Conservation (phyloP, 2,888 invertebrate genomes). For the Dynastes maya region DNA sequence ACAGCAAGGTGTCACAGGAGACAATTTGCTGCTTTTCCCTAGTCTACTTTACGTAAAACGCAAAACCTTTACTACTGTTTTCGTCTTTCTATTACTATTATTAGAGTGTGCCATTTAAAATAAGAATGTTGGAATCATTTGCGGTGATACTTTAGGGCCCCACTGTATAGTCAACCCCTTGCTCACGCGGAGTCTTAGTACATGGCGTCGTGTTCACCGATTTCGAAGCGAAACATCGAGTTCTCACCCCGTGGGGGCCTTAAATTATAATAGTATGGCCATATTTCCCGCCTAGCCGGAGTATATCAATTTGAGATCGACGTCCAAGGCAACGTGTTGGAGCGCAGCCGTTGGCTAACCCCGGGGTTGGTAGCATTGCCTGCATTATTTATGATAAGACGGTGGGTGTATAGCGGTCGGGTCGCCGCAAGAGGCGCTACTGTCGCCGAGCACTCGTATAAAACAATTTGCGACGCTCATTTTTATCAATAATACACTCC, state of each 20-base stretch:
- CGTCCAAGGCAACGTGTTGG: conserved; percentile 53
- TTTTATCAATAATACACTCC: conserved; percentile 69
- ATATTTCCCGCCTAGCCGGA: conserved; percentile 58
- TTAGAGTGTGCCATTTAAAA: too few species aligned
- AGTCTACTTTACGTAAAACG: too few species aligned
- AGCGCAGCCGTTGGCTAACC: conserved; percentile 23
- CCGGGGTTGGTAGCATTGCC: conserved; percentile 46
- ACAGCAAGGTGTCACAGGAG: too few species aligned
- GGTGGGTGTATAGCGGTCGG: conserved; percentile 53
- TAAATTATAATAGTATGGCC: conserved; percentile 55
- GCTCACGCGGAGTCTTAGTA: background rate
- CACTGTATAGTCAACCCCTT: background rate
- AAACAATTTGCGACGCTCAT: conserved; percentile 69
- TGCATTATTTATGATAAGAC: conserved; percentile 67
- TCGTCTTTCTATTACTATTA: too few species aligned
- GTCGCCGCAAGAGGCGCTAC: conserved; percentile 57
- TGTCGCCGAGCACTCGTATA: conserved; percentile 67
- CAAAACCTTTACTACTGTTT: too few species aligned
- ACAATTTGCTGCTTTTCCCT: too few species aligned
- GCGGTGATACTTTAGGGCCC: too few species aligned
- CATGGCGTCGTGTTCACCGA: background rate
- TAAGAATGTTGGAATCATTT: too few species aligned
- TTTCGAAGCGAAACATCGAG: conserved; percentile 32
- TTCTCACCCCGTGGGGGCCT: conserved; percentile 44
- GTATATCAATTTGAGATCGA: conserved; percentile 62